Conservation (phyloP, 1,140 invertebrate species). For the Colletes gigas region DNA sequence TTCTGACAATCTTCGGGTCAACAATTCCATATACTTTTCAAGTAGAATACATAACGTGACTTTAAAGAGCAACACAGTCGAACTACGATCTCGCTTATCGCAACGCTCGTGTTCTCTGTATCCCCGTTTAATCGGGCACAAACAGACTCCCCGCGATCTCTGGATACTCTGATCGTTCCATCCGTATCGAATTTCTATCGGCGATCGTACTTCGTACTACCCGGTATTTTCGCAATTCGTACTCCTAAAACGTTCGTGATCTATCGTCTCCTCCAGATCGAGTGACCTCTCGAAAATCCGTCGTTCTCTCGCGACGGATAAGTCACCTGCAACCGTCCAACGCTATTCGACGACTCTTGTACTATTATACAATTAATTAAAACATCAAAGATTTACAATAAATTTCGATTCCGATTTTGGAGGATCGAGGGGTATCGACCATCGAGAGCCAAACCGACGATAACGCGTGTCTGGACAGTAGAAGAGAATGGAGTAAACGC, state of each 20-base stretch:
- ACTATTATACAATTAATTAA: not conserved
- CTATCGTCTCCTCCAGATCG: not conserved
- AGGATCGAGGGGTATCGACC: not conserved
- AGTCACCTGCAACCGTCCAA: not conserved
- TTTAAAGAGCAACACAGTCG: constrained; percentile 45
- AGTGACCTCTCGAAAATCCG: not conserved
- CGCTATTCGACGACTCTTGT: not conserved
- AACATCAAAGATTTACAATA: not conserved
- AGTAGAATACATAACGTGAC: constrained; percentile 73
- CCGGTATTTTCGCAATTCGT: not conserved
- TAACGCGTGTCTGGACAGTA: not conserved
- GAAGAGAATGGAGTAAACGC: not conserved
- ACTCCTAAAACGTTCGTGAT: not conserved
- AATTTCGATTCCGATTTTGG: not conserved
- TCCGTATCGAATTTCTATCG: not conserved
- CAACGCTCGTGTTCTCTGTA: not conserved
- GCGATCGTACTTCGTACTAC: not conserved
- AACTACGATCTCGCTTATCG: constrained; percentile 16
- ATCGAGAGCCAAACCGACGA: not conserved
- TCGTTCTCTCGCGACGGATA: not conserved
- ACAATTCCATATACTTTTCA: constrained; percentile 76
- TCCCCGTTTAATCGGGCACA: not conserved
- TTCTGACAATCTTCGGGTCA: constrained; percentile 74
- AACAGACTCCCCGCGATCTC: no score
- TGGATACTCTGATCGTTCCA: not conserved